Percentiles rank a stretch among this genome's conserved stretches.
phyloP scores from a whole-genome alignment of 2,797 vertebrate species.

The Helarctos malayanus region DNA sequence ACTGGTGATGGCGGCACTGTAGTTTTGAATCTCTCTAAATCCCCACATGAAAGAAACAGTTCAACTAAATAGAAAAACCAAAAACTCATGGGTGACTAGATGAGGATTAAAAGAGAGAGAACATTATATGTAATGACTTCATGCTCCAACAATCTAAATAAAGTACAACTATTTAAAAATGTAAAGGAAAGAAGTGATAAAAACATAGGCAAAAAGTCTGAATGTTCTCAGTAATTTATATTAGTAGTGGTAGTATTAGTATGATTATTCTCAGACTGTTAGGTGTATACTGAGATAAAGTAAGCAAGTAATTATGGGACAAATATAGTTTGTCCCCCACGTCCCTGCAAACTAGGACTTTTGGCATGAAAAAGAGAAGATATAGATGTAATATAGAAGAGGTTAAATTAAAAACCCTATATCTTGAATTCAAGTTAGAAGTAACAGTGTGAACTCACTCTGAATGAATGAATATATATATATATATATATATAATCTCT shows the following conservation, averaged over 20 bases:
- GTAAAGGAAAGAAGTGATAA: neutral
- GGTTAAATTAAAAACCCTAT: neutral
- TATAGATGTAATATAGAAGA: neutral
- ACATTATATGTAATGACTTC: neutral
- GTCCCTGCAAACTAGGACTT: neutral
- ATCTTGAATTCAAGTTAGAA: neutral
- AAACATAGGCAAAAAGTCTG: neutral
- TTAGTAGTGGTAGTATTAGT: neutral
- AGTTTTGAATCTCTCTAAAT: constrained; percentile 59
- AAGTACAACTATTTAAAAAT: constrained; percentile 21
- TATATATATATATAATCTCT: neutral
- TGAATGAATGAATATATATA: neutral
- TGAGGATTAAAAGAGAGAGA: neutral
- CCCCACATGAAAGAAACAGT: neutral
- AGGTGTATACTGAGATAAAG: neutral
- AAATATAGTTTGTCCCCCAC: neutral
- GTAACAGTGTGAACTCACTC: neutral
- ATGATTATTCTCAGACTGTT: neutral
- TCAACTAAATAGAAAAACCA: neutral
- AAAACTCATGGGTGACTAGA: neutral
- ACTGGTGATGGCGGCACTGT: neutral
- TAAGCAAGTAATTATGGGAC: neutral
- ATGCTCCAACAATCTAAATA: constrained; percentile 4
- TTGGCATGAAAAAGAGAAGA: neutral
- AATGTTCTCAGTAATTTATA: constrained; percentile 1